Evolutionary conservation across 35 echinoderm and acorn worm genomes (phyloP), one percentile per base, ranked within the genome.

Genomic region (Hemicentrotus pulcherrimus): DNA sequence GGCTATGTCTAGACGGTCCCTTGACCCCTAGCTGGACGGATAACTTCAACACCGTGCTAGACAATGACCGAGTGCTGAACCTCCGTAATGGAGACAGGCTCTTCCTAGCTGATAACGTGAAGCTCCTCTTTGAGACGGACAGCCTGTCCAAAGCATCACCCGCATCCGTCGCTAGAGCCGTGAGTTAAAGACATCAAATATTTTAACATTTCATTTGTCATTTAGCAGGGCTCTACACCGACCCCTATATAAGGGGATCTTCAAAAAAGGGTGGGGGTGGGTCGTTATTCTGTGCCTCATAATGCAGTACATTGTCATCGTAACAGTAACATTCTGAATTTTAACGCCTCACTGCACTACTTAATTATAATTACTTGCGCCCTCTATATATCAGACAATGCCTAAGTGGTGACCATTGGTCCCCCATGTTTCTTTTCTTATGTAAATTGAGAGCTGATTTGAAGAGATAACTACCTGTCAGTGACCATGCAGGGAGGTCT

Each of bases 31-130:
- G 97, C 93, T 99, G 98, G 98, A 96, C 97, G 8, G 98, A 99
- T 95, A 99, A 99, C 87, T 99, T 99, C 96, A 99, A 99, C 95
- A 96, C 96, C 35, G 98, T 99, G 12, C 92, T 99, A 48, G 98
- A 99, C 60, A 95, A 91, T 85, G 97, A 97, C 92, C 97, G 96
- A 78, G 96, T 97, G 15, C 88, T 99, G 5, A 95, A 98, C 94
- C 94, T 99, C 4, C 94, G 95, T 47, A 98, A 98, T 91, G 98
- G 98, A 19, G 98, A 99, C 91, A 46, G 97, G 4, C 96, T 99
- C 71, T 97, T 96, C 95, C 94, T 99, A 15, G 95, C 95, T 85
- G 97, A 99, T 61, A 99, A 99, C 91, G 96, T 99, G 86, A 99
- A 97, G 96, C 94, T 99, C 28, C 92, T 99, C 46, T 99, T 99